Evolutionary conservation across 2,888 invertebrate genomes (phyloP).

Genomic region (Notodonta ziczac): DNA sequence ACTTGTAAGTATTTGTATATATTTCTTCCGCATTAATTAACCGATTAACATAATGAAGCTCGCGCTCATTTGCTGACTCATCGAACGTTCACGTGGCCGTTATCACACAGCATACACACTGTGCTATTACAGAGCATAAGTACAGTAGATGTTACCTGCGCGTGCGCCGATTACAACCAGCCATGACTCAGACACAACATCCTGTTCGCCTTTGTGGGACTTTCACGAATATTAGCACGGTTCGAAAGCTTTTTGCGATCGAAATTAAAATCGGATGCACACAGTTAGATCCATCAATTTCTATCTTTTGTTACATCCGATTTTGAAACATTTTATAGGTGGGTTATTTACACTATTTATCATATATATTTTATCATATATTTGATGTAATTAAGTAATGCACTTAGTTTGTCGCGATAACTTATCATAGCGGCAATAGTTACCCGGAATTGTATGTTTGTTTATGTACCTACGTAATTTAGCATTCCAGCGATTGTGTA

Average conservation of each 20-base stretch:
- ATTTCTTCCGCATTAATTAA: constrained; percentile 28
- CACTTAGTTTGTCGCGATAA: constrained; percentile 36
- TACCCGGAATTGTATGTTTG: constrained; percentile 47
- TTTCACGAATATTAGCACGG: constrained; percentile 65
- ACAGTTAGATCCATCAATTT: constrained; percentile 12
- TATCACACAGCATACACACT: constrained; percentile 62
- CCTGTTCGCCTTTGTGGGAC: constrained; percentile 75
- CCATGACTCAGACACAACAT: constrained; percentile 69
- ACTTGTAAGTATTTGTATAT: constrained; percentile 15
- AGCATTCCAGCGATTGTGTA: constrained; percentile 46
- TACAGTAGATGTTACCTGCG: constrained; percentile 73
- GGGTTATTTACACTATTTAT: background rate
- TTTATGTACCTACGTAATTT: constrained; percentile 31
- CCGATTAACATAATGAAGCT: constrained; percentile 31
- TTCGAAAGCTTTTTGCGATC: constrained; percentile 49
- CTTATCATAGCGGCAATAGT: constrained; percentile 37
- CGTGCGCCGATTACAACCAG: constrained; percentile 68
- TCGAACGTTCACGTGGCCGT: constrained; percentile 71
- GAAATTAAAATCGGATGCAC: constrained; percentile 9
- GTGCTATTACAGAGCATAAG: constrained; percentile 57
- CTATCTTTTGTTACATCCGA: background rate
- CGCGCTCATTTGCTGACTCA: constrained; percentile 62
- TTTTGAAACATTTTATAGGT: background rate
- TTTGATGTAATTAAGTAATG: constrained; percentile 24
- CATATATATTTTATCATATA: constrained; percentile 9